Conservation (phyloP, 2,888 invertebrate species). For the Cephus pygmeus region DNA sequence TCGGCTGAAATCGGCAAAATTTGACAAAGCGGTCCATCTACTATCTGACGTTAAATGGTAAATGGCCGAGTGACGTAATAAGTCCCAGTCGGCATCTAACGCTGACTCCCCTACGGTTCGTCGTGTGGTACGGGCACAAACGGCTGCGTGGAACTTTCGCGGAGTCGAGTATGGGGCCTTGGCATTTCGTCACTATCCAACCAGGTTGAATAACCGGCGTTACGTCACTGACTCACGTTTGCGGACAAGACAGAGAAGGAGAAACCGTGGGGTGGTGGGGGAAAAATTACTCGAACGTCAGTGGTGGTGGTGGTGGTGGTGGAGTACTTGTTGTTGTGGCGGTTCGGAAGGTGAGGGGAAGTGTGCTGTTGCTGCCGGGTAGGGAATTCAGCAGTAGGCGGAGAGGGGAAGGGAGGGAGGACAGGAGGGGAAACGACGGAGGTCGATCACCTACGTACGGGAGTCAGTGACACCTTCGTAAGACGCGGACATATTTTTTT, state of each 20-base stretch:
- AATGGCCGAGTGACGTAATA: not conserved
- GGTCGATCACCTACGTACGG: conserved; percentile 66
- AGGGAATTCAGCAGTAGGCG: conserved; percentile 5
- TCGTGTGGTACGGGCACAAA: not conserved
- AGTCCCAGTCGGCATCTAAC: not conserved
- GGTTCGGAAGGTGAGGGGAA: not conserved
- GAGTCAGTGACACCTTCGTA: conserved; percentile 64
- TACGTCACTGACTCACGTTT: conserved; percentile 61
- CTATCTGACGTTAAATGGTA: not conserved
- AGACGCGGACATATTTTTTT: conserved; percentile 42
- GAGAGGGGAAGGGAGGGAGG: conserved; percentile 22
- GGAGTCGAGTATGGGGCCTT: conserved; percentile 38
- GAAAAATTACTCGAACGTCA: conserved; percentile 21
- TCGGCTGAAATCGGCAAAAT: not conserved
- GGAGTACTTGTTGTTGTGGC: not conserved
- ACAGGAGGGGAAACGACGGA: conserved; percentile 52
- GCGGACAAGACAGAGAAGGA: conserved; percentile 10
- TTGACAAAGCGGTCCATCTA: not conserved
- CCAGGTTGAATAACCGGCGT: conserved; percentile 66
- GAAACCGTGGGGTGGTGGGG: conserved; percentile 12
- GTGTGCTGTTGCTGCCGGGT: not conserved
- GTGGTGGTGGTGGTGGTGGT: conserved; percentile 15
- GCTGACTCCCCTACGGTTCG: not conserved
- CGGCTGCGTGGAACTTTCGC: conserved; percentile 11
- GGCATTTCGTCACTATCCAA: conserved; percentile 62